A percentile compares a stretch with the other conserved stretches of the same genome.
Conservation (phyloP, 2,797 vertebrate species). For the Syngnathus rostellatus region DNA sequence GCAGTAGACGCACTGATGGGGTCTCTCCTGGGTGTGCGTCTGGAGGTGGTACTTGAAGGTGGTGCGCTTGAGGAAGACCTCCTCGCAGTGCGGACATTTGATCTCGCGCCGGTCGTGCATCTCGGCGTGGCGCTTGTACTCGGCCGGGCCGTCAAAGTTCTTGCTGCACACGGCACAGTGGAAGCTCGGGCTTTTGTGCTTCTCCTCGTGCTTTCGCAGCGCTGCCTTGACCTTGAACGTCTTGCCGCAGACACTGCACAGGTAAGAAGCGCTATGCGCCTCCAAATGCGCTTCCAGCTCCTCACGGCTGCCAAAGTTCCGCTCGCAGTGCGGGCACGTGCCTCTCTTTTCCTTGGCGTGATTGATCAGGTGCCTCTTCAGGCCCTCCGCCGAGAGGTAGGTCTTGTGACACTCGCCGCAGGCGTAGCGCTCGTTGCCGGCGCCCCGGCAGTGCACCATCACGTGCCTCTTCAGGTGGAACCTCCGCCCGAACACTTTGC, state of each 20-base stretch:
- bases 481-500: constrained; percentile 48
- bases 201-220: constrained; percentile 52
- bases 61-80: constrained; percentile 69
- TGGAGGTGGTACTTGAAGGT: constrained; percentile 77
- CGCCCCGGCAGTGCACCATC: constrained; percentile 43
- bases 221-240: constrained; percentile 59
- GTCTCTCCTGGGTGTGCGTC: constrained; percentile 71
- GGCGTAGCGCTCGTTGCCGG: constrained; percentile 26
- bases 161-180: constrained; percentile 51
- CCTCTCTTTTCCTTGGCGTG: constrained; percentile 52
- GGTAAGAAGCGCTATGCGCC: constrained; percentile 38
- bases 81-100: constrained; percentile 75
- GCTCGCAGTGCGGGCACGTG: constrained; percentile 50
- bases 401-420: constrained; percentile 51
- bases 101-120: constrained; percentile 70
- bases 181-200: constrained; percentile 41
- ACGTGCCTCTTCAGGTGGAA: constrained; percentile 57
- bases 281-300: constrained; percentile 52
- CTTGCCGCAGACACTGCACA: constrained; percentile 53
- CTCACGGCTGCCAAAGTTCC: constrained; percentile 35
- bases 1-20: constrained; percentile 71
- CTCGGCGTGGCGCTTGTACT: constrained; percentile 66
- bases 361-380: constrained; percentile 52
- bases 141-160: constrained; percentile 50
- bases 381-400: constrained; percentile 44